Evolutionary conservation across 2,113 vertebrate genomes (phyloP), one percentile per base, ranked within the genome.

Genomic region (Coreoperca whiteheadi): DNA sequence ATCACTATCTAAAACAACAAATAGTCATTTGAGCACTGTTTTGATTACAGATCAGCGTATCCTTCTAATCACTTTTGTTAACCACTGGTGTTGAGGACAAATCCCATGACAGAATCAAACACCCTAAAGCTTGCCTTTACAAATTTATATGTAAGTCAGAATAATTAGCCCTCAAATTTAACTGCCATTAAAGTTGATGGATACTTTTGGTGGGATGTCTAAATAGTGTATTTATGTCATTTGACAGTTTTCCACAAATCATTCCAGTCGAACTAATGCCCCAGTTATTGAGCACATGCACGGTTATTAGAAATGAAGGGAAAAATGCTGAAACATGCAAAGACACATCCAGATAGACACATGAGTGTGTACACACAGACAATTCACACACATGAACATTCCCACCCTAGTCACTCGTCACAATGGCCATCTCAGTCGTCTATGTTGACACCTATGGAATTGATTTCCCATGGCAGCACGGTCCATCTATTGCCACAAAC

Each of bases 391-490:
- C 41, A 79, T 66, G 48, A 46, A 50, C 67, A 68, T 83, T 61
- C 63, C 57, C 57, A 66, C 50, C 54, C 57, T 28, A 6, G 59
- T 39, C 70, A 39, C 77, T 72, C 67, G 82, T 82, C 79, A 79
- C 88, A 87, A 75, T 85, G 69, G 67, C 89, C 74, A 87, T 91
- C 80, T 83, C 81, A 84, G 83, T 90, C 79, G 82, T 82, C 73
- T 78, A 66, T 86, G 87, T 87, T 90, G 92, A 94, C 93, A 91
- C 89, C 92, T 91, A 91, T 89, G 84, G 91, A 94, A 88, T 91
- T 94, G 92, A 96, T 96, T 96, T 94, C 94, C 94, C 94, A 90
- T 87, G 91, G 91, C 89, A 92, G 87, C 88, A 69, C 75, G 65
- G 83, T 80, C 90, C 90, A 91, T 93, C 93, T 91, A 91, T 86